phyloP scores from a whole-genome alignment of 1,140 invertebrate species.

The Copidosoma floridanum region DNA sequence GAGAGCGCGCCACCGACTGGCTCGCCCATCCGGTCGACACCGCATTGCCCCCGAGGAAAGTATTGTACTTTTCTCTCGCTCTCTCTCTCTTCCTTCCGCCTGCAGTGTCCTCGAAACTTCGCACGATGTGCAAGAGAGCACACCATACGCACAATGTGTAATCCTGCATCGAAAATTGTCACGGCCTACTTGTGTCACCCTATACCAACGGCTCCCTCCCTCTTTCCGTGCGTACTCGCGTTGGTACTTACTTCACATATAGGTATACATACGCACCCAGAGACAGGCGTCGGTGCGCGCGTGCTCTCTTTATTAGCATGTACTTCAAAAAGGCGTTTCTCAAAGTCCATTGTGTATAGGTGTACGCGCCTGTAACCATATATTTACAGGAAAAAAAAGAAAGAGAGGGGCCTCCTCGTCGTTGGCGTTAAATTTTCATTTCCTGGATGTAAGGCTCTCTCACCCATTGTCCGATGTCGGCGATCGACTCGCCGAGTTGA shows the following conservation, averaged over 20 bases:
- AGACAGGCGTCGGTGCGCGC: not conserved
- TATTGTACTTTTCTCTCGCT: slow-evolving; percentile 7
- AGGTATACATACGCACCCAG: not conserved
- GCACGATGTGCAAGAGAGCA: not conserved
- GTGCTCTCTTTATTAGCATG: not conserved
- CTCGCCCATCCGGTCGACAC: slow-evolving; percentile 35
- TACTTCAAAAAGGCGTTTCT: slow-evolving; percentile 10
- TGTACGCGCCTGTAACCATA: not conserved
- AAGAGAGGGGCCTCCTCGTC: not conserved
- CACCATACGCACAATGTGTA: too few relatives aligned
- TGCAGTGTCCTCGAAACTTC: slow-evolving; percentile 12
- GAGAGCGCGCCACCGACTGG: slow-evolving; percentile 19
- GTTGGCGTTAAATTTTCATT: slow-evolving; percentile 20
- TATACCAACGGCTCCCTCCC: not conserved
- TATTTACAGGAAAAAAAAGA: not conserved
- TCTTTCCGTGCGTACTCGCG: not conserved
- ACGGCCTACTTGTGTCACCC: slow-evolving; percentile 22
- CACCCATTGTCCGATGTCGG: slow-evolving; percentile 19
- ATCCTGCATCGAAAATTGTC: slow-evolving; percentile 24
- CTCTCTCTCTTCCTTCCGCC: not conserved
- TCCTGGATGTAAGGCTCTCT: too few relatives aligned
- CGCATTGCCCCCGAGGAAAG: slow-evolving; percentile 8
- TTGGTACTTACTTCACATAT: not conserved
- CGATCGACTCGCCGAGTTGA: too few relatives aligned
- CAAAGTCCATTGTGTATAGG: not conserved